These are phyloP conservation scores for Bufo bufo DNA, from an alignment of 2,113 vertebrate species.

Conservation along the genomic window DNA sequence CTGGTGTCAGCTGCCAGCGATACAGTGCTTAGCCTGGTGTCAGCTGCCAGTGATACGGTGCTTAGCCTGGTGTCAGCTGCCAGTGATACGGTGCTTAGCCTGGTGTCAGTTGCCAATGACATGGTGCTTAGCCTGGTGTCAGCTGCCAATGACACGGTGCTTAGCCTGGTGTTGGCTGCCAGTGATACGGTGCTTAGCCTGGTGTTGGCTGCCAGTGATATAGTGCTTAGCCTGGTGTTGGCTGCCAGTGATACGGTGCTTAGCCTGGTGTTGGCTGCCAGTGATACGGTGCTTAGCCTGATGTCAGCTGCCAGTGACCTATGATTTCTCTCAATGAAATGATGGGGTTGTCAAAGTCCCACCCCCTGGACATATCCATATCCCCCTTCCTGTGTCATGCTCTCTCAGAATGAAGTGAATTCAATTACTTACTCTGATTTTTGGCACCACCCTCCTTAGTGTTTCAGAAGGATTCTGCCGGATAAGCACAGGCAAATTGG, in stretches of 20 bases:
- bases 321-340: too few relatives aligned
- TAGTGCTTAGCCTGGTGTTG: not conserved
- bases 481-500: slow-evolving; percentile 88
- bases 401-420: slow-evolving; percentile 47
- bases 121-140: not conserved
- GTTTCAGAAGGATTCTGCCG: slow-evolving; percentile 93
- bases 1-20: not conserved
- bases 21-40: too few relatives aligned
- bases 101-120: not conserved
- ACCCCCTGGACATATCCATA: not conserved
- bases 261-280: too few relatives aligned
- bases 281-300: too few relatives aligned
- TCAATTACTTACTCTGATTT: slow-evolving; percentile 85
- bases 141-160: not conserved
- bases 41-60: too few relatives aligned
- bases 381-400: not conserved
- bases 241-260: not conserved
- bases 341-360: not conserved
- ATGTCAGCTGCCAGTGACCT: not conserved
- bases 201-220: not conserved
- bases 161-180: not conserved
- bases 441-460: slow-evolving; percentile 89
- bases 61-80: too few relatives aligned
- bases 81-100: too few relatives aligned
- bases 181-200: not conserved